Conservation (phyloP, 2,797 vertebrate species). For the Calcarius lapponicus region DNA sequence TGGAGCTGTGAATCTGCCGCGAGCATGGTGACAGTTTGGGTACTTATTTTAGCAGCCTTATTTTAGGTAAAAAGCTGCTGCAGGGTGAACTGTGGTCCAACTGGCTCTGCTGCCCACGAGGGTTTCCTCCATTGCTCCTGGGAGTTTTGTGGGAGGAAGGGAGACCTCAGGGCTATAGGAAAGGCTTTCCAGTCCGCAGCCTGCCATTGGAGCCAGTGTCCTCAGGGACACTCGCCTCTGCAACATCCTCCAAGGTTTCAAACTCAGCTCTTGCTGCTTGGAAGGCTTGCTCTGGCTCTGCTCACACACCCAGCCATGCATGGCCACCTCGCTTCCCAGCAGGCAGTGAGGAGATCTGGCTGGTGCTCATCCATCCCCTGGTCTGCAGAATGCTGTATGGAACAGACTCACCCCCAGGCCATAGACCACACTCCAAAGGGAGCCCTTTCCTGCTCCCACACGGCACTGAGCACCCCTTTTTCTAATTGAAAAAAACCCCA, state of each 20-base stretch:
- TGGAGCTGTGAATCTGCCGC: neutral
- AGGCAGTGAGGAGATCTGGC: neutral
- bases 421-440: rapidly evolving
- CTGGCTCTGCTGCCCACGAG: neutral
- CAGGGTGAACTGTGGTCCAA: neutral
- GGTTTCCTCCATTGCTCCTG: neutral
- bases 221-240: neutral
- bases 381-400: neutral
- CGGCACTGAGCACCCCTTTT: neutral
- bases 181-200: neutral
- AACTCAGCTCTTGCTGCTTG: neutral
- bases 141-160: neutral
- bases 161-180: neutral
- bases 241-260: neutral
- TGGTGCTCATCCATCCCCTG: neutral
- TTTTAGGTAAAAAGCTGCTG: slow-evolving; percentile 18
- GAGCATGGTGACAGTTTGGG: rapidly evolving
- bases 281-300: neutral
- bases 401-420: rapidly evolving
- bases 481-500: neutral
- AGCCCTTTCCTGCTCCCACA: neutral
- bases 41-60: slow-evolving; percentile 11
- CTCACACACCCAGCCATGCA: neutral
- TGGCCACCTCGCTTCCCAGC: neutral
- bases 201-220: neutral